Conservation (phyloP, 2,888 invertebrate species). For the Gandaritis pyraliata region DNA sequence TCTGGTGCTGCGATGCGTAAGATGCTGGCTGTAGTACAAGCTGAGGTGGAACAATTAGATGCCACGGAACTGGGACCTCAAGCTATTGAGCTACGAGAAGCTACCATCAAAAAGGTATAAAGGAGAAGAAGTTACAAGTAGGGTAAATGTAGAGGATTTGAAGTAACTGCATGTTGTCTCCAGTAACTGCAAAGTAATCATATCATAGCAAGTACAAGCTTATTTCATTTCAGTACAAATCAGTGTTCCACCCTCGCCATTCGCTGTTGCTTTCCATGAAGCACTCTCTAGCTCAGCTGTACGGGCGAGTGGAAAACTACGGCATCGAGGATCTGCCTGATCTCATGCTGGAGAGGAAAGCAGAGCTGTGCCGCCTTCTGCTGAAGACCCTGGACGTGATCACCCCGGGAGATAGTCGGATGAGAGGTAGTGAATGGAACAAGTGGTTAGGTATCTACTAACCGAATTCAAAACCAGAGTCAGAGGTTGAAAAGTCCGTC, state of each 20-base stretch:
- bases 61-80: constrained; percentile 81
- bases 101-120: constrained; percentile 80
- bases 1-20: constrained; percentile 85
- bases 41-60: constrained; percentile 87
- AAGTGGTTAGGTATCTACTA: no score
- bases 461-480: no score
- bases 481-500: no score
- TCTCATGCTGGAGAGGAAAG: constrained; percentile 89
- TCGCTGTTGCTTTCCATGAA: constrained; percentile 87
- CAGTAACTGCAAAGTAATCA: no score
- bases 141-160: no score
- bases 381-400: constrained; percentile 88
- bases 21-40: constrained; percentile 86
- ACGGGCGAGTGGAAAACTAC: constrained; percentile 90
- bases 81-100: constrained; percentile 87
- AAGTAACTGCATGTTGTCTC: no score
- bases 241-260: constrained; percentile 91
- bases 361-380: constrained; percentile 88
- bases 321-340: constrained; percentile 89
- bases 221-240: constrained; percentile 80
- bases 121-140: no score
- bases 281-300: constrained; percentile 89
- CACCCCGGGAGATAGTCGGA: constrained; percentile 90
- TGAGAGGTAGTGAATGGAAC: constrained; percentile 85
- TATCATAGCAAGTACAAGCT: no score